A percentile compares a stretch with the other conserved stretches of the same genome.
Conservation (phyloP, 2,113 vertebrate species). For the Petroica traversi region DNA sequence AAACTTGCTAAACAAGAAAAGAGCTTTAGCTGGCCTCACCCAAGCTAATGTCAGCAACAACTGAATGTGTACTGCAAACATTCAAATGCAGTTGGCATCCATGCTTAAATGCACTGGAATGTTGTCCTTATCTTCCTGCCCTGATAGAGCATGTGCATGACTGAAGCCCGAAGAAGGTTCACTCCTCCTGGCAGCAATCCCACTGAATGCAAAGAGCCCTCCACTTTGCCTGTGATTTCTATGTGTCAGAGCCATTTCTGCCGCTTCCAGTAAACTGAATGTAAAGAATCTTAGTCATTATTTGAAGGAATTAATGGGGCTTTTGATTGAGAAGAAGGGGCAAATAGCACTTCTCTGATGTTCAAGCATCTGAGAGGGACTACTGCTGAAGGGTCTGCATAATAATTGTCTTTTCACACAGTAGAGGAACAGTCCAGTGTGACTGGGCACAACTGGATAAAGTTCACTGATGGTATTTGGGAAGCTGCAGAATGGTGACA, state of each 20-base stretch:
- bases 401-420: not conserved
- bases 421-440: too few relatives aligned
- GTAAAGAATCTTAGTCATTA: not conserved
- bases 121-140: not conserved
- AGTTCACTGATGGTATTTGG: not conserved
- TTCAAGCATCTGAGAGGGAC: not conserved
- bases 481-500: not conserved
- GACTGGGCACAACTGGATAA: not conserved
- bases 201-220: not conserved
- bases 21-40: not conserved
- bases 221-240: not conserved
- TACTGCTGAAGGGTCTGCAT: not conserved
- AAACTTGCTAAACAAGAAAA: not conserved
- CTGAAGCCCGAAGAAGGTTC: not conserved
- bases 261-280: not conserved
- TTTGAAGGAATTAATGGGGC: not conserved
- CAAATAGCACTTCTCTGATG: not conserved
- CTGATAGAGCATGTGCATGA: fast-evolving
- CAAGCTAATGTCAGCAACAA: not conserved
- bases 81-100: not conserved
- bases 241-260: not conserved
- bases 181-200: not conserved
- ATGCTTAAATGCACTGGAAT: not conserved
- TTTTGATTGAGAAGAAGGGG: not conserved
- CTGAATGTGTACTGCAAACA: not conserved